Evolutionary conservation across 2,888 invertebrate species (phyloP).

Genomic region (Zonitis immaculata): DNA sequence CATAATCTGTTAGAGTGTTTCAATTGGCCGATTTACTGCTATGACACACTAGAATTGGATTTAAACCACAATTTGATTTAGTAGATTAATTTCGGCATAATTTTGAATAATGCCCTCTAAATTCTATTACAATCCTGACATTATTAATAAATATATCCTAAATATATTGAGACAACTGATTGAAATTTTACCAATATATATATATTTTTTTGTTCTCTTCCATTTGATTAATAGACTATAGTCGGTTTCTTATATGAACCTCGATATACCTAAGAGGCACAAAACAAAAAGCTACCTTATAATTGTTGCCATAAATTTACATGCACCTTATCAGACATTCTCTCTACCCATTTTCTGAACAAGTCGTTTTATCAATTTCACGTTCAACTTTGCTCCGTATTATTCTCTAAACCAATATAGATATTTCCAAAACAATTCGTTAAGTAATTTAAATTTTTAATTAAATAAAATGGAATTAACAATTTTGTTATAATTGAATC

Average conservation of each 20-base stretch:
- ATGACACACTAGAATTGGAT: constrained; percentile 37
- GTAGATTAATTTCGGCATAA: constrained; percentile 41
- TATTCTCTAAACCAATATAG: neutral
- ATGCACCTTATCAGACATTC: constrained; percentile 1
- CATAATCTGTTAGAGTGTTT: constrained; percentile 34
- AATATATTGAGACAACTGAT: constrained; percentile 10
- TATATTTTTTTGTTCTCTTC: too few relatives aligned
- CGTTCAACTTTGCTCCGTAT: neutral
- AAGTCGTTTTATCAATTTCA: constrained; percentile 1
- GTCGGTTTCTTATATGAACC: too few relatives aligned
- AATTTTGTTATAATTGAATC: too few relatives aligned
- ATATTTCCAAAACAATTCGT: neutral
- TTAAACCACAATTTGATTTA: constrained; percentile 41
- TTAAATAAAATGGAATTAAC: too few relatives aligned
- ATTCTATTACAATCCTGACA: constrained; percentile 21
- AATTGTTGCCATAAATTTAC: neutral
- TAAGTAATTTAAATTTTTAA: too few relatives aligned
- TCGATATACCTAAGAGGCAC: neutral
- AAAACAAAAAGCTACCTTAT: neutral
- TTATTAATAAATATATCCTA: constrained; percentile 20
- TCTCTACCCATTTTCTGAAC: neutral
- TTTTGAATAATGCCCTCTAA: constrained; percentile 38
- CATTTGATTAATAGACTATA: too few relatives aligned
- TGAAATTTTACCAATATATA: neutral
- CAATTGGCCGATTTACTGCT: constrained; percentile 38